Evolutionary conservation across 2,113 vertebrate species (phyloP), one percentile per base, ranked within the genome.

Genomic region (Mirza zaza): DNA sequence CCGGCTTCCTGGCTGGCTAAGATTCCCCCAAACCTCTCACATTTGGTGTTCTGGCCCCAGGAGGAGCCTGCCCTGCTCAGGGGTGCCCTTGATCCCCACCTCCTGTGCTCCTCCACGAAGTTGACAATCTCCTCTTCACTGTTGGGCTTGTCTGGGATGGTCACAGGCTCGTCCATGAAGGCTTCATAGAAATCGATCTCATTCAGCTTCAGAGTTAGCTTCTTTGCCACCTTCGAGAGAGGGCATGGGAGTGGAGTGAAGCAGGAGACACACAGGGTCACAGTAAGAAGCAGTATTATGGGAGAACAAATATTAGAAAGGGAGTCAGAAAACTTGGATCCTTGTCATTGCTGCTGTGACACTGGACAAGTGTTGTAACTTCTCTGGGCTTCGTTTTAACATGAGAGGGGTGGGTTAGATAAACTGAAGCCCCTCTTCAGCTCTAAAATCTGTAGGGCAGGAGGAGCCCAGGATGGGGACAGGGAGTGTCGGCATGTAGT

Each of bases 151-250:
- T 99, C 99, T 2, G 99, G 99, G 97, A 99, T 99, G 70, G 98
- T 98, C 88, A 98, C 96, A 0, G 99, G 98, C 25, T 99, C 98
- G 1, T 99, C 98, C 99, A 99, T 99, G 98, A 99, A 99, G 0
- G 99, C 99, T 88, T 99, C 99, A 0, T 99, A 99, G 97, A 99
- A 99, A 84, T 99, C 99, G 0, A 99, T 99, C 97, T 99, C 99
- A 1, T 99, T 99, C 90, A 99, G 23, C 94, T 99, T 99, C 97
- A 99, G 97, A 5, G 99, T 99, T 92, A 99, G 97, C 91, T 99
- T 99, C 98, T 99, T 99, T 86, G 99, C 99, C 45, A 99, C 99
- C 99, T 99, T 97, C n/a, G 39, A 42, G 73, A 80, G 25, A 34
- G 21, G 17, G 32, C 3, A 48, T 0, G 2, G n/a, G 45, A 71